phyloP scores from a whole-genome alignment of 92 coral and sea anemone species.

The Zoanthus sansibaricus region DNA sequence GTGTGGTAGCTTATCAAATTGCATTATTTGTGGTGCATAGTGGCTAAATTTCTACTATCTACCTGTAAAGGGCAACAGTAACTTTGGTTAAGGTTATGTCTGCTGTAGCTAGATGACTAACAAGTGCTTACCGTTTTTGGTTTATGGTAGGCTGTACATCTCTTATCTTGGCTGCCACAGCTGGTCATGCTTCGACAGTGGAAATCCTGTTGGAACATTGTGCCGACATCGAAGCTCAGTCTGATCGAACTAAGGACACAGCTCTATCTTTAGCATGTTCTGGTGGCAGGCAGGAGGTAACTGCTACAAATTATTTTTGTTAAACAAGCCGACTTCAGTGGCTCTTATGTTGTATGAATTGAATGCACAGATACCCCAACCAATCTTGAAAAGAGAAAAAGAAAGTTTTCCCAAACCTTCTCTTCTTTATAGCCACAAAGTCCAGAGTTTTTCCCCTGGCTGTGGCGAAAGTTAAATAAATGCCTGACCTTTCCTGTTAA shows the following conservation, averaged over 20 bases:
- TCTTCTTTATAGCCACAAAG: too few species aligned
- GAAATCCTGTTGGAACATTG: conserved; percentile 89
- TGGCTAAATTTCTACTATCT: too few species aligned
- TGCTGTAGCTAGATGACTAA: neutral
- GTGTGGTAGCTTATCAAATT: too few species aligned
- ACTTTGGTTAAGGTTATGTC: too few species aligned
- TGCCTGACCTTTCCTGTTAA: too few species aligned
- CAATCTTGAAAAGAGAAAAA: too few species aligned
- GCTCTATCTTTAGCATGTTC: conserved; percentile 98
- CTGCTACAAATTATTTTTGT: neutral
- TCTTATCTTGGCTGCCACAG: conserved; percentile 93
- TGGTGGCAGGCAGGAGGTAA: conserved; percentile 98
- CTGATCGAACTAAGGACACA: conserved; percentile 98
- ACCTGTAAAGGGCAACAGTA: too few species aligned
- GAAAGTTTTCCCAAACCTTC: too few species aligned
- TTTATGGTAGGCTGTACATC: conserved; percentile 87
- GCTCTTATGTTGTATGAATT: neutral
- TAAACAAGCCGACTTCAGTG: neutral
- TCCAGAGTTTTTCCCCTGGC: too few species aligned
- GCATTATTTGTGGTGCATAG: too few species aligned
- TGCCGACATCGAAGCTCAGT: conserved; percentile 99
- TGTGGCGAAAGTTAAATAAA: too few species aligned
- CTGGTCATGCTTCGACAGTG: conserved; percentile 98
- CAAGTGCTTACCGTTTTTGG: neutral
- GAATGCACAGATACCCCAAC: too few species aligned